phyloP scores from a whole-genome alignment of 2,113 vertebrate species.

The Arenaria interpres region DNA sequence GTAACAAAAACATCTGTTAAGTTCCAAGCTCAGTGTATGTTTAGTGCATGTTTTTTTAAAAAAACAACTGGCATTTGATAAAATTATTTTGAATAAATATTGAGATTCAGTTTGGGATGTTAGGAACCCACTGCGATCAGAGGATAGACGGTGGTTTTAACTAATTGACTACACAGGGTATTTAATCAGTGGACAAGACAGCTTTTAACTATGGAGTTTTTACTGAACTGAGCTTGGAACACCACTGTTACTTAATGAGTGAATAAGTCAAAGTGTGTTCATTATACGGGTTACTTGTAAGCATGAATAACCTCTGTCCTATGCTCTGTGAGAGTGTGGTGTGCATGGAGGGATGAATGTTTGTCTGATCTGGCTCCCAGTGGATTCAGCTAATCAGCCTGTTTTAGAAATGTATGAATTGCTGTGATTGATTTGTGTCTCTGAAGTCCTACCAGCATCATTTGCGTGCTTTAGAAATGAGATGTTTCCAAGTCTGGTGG shows the following conservation, averaged over 20 bases:
- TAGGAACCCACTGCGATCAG: neutral
- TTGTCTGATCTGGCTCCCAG: neutral
- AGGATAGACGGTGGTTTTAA: neutral
- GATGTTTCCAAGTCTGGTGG: neutral
- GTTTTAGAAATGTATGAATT: neutral
- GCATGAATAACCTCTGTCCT: neutral
- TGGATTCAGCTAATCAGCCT: neutral
- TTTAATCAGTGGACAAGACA: neutral
- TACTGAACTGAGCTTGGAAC: neutral
- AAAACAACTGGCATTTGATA: neutral
- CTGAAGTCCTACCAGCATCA: neutral
- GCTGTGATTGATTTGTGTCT: neutral
- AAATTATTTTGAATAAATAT: neutral
- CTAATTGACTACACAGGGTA: neutral
- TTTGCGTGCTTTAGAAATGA: neutral
- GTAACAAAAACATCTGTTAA: slow-evolving; percentile 59
- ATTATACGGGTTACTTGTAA: neutral
- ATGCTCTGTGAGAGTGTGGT: neutral
- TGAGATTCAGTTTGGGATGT: neutral
- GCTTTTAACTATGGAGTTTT: neutral
- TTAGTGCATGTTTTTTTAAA: neutral
- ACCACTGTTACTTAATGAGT: neutral
- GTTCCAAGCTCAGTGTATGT: neutral
- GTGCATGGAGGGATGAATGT: neutral
- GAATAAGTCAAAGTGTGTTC: neutral